Evolutionary conservation across 2,113 vertebrate species (phyloP), one percentile per base, ranked within the genome.

Genomic region (Morone chrysops): DNA sequence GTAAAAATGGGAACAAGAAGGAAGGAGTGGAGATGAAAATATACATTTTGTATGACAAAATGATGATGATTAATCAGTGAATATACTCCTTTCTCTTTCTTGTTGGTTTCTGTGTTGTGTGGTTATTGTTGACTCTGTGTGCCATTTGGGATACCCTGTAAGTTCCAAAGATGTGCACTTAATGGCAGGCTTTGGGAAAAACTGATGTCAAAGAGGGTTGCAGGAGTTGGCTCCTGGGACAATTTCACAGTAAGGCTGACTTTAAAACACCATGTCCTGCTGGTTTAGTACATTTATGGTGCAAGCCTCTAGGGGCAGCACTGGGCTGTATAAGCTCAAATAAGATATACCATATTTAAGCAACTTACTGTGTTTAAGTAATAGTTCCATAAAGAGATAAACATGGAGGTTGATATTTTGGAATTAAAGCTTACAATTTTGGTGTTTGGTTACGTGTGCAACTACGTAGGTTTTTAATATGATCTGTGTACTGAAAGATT

Each of bases 1-100:
- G 67, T 61, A 65, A 80, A 90, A 87, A 70, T 50, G 61, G 31
- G 50, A 88, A 73, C 4, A 82, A 73, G 16, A 43, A 18, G 31
- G 38, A 3, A 47, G 22, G 65, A 54, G 53, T 78, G 41, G 11
- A 70, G 59, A 68, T 56, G 66, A 59, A 31, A 4, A 57, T 31
- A 9, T n/a, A 20, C 59, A 18, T 31, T 4, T 31, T 31, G 31
- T 31, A 31, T 31, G 31, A 31, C 31, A 31, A 31, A 31, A 31
- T 31, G 31, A 31, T 31, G 31, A 31, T 2, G 31, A 31, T 31
- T 31, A 31, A 51, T 38, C 31, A 25, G 22, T 36, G 18, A 16
- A 67, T 8, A n/a, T 6, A 22, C 18, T 43, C 16, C 7, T 75
- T 31, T 17, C 41, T n/a, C 63, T 51, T 59, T 12, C 31, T 38